A percentile compares a stretch with the other conserved stretches of the same genome.
Conservation (phyloP, 53 echinoderm and acorn worm genomes). For the Hippasteria phrygiana region DNA sequence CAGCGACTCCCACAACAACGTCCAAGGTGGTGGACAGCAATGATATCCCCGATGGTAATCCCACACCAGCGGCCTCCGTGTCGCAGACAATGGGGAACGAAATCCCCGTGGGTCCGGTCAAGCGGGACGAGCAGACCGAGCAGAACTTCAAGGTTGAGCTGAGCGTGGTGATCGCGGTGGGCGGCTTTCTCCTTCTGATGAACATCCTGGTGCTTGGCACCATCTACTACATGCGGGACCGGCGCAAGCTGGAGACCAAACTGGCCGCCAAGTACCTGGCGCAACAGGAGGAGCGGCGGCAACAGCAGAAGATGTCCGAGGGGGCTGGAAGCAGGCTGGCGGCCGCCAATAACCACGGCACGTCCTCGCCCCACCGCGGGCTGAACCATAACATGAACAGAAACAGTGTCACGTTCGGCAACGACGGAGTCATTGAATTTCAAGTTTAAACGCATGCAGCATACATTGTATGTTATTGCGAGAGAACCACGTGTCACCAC, state of each 20-base stretch:
- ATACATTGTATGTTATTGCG: too few species aligned
- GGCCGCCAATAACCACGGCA: constrained; percentile 54
- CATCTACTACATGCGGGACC: constrained; percentile 92
- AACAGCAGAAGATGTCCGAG: constrained; percentile 72
- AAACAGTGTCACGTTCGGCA: constrained; percentile 61
- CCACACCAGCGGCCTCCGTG: constrained; percentile 8
- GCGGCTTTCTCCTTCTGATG: constrained; percentile 84
- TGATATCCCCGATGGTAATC: constrained; percentile 42
- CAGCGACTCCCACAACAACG: background rate
- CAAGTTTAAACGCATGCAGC: constrained; percentile 25
- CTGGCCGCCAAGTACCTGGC: constrained; percentile 90
- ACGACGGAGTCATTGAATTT: constrained; percentile 59
- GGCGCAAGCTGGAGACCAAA: constrained; percentile 85
- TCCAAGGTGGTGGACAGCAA: constrained; percentile 33
- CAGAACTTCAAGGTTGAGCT: constrained; percentile 80
- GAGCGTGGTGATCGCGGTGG: constrained; percentile 94
- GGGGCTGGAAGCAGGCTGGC: constrained; percentile 55
- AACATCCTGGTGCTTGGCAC: constrained; percentile 86
- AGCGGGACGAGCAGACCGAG: constrained; percentile 30
- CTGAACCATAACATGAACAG: constrained; percentile 56
- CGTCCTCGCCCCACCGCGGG: constrained; percentile 52
- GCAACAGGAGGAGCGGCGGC: constrained; percentile 80
- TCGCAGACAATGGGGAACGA: constrained; percentile 36
- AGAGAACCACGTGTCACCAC: too few species aligned
- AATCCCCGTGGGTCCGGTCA: constrained; percentile 25